phyloP scores from a whole-genome alignment of 1,140 invertebrate genomes.

The Drepana arcuata region DNA sequence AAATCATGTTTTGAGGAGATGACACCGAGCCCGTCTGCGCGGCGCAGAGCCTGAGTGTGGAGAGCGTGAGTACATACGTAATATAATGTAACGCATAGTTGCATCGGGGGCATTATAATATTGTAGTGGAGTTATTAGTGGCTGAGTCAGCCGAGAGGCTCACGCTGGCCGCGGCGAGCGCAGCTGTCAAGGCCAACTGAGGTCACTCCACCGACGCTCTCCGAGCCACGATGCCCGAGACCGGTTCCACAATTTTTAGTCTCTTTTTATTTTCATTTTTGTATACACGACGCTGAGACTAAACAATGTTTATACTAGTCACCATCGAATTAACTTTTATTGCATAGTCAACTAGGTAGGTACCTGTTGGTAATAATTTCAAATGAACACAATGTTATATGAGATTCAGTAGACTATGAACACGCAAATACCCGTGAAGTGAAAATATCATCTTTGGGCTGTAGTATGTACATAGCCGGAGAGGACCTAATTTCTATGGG shows the following conservation, averaged over 20 bases:
- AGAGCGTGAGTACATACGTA: slow-evolving; percentile 10
- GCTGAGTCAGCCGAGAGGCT: slow-evolving; percentile 51
- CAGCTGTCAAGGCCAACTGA: slow-evolving; percentile 69
- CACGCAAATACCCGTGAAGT: too few relatives aligned
- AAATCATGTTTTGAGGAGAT: slow-evolving; percentile 46
- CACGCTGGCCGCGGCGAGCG: slow-evolving; percentile 44
- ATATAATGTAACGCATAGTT: slow-evolving; percentile 44
- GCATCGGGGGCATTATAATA: slow-evolving; percentile 51
- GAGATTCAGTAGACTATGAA: too few relatives aligned
- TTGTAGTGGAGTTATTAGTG: slow-evolving; percentile 66
- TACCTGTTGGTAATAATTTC: slow-evolving; percentile 10
- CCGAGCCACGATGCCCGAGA: slow-evolving; percentile 58
- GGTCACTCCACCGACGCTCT: slow-evolving; percentile 68
- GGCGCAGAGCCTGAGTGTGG: slow-evolving; percentile 6
- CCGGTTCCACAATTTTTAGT: slow-evolving; percentile 71
- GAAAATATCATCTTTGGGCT: too few relatives aligned
- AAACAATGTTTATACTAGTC: slow-evolving; percentile 69
- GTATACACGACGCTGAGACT: slow-evolving; percentile 69
- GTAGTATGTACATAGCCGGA: too few relatives aligned
- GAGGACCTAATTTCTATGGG: too few relatives aligned
- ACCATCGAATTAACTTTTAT: slow-evolving; percentile 61
- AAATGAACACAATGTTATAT: too few relatives aligned
- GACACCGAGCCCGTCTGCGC: slow-evolving; percentile 8
- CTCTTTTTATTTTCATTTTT: slow-evolving; percentile 72
- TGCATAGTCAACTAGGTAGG: slow-evolving; percentile 15